phyloP scores from a whole-genome alignment of 2,888 invertebrate genomes.

The Calliopum simillimum region DNA sequence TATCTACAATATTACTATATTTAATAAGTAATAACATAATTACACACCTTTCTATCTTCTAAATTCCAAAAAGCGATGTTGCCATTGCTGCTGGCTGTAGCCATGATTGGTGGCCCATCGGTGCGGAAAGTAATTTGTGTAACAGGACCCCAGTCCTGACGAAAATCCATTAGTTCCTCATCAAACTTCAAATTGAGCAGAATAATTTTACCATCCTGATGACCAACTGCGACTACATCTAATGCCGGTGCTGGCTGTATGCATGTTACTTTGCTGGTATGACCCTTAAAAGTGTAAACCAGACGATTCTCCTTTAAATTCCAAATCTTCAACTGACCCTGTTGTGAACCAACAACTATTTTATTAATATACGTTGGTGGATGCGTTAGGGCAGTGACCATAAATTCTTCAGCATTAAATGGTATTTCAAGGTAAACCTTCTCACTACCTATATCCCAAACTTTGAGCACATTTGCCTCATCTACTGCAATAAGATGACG shows the following conservation, averaged over 20 bases:
- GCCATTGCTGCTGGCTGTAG: conserved; percentile 83
- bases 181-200: conserved; percentile 90
- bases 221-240: conserved; percentile 91
- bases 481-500: conserved; percentile 89
- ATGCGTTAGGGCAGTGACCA: conserved; percentile 86
- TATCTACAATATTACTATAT: too few relatives aligned
- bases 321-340: conserved; percentile 89
- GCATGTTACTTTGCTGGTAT: conserved; percentile 73
- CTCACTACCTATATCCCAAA: conserved; percentile 87
- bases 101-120: conserved; percentile 88
- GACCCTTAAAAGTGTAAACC: conserved; percentile 77
- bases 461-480: conserved; percentile 77
- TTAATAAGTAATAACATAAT: too few relatives aligned
- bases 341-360: conserved; percentile 85
- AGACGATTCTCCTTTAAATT: conserved; percentile 84
- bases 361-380: conserved; percentile 96
- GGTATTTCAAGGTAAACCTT: conserved; percentile 76
- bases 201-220: conserved; percentile 83
- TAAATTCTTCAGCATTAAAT: conserved; percentile 78
- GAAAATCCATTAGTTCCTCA: conserved; percentile 83
- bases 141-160: conserved; percentile 93
- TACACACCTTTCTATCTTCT: conserved; percentile 75
- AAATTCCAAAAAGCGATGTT: conserved; percentile 95
- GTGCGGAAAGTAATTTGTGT: conserved; percentile 87
- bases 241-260: conserved; percentile 91